Evolutionary conservation across 1,140 invertebrate genomes (phyloP), one percentile per base, ranked within the genome.

Genomic region (Hyphantria cunea): DNA sequence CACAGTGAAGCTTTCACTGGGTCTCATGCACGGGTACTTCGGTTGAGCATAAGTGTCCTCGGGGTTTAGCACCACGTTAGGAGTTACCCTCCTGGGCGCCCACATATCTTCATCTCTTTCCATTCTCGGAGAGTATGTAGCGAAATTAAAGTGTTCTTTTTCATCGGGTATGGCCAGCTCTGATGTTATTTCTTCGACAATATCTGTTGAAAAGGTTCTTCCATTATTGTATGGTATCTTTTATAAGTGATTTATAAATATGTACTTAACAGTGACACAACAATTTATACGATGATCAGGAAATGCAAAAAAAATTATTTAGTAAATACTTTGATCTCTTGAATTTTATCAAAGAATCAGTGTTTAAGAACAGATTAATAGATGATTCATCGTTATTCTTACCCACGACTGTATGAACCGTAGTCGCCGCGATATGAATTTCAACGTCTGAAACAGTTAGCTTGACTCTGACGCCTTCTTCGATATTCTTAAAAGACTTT

Each of bases 371-470:
- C n/a, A n/a, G 17, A 25, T 25, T 25, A 25, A 25, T 25, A 25
- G 5, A 25, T 25, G 17, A n/a, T n/a, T n/a, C n/a, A n/a, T n/a
- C 10, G 12, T 17, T n/a, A 2, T 56, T 71, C 76, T 82, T 64
- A 91, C 91, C 93, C 68, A 92, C 86, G 9, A 95, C 76, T 44
- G 95, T 95, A 66, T 95, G 94, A 1, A 97, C 92, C 6, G 95
- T 94, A 42, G 94, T 93, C n/a, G 95, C 92, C 15, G 95, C 95
- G 0, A 97, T 76, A 76, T 96, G 94, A 9, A 97, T 68, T 76
- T 96, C 93, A 12, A 97, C 86, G 7, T 94, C 87, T 54, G 94
- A 95, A 3, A 95, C 86, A 8, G 92, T 91, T 60, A 93, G 72
- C 11, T 91, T 90, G 14, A 95, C 90, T 73, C 93, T 93, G 33